Evolutionary conservation across 2,797 vertebrate species (phyloP).

Genomic region (Buphagus erythrorhynchus): DNA sequence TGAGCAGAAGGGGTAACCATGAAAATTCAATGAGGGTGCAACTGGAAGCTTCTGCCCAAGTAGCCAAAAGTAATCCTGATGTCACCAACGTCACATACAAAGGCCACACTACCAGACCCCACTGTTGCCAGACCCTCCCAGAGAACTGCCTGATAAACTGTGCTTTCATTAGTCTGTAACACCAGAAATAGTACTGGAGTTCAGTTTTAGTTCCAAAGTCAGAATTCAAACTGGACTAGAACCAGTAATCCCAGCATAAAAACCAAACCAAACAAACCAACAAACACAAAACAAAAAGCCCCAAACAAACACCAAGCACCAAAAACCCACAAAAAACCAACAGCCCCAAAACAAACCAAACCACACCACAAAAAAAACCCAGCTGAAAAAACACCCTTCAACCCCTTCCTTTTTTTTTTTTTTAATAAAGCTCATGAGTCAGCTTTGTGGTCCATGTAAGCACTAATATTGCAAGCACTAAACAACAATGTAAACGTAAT

Average conservation of each 20-base stretch:
- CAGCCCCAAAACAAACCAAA: too few relatives aligned
- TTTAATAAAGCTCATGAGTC: background rate
- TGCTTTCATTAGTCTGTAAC: background rate
- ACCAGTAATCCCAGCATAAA: background rate
- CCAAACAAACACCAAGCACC: too few relatives aligned
- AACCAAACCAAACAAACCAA: background rate
- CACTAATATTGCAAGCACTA: background rate
- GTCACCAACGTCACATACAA: background rate
- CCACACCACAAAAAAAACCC: too few relatives aligned
- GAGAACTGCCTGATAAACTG: accelerated
- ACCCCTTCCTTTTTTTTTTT: accelerated
- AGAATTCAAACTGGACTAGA: background rate
- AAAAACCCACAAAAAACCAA: background rate
- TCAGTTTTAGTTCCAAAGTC: background rate
- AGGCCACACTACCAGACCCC: background rate
- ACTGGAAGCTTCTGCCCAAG: background rate
- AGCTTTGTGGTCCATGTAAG: background rate
- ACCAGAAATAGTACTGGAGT: background rate
- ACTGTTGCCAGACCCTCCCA: background rate
- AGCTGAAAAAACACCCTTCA: background rate
- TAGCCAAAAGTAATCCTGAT: background rate
- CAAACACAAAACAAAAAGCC: background rate
- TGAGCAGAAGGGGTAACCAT: background rate
- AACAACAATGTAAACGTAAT: background rate
- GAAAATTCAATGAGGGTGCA: background rate